Evolutionary conservation across 2,113 vertebrate species (phyloP).

Genomic region (Sylvia atricapilla): DNA sequence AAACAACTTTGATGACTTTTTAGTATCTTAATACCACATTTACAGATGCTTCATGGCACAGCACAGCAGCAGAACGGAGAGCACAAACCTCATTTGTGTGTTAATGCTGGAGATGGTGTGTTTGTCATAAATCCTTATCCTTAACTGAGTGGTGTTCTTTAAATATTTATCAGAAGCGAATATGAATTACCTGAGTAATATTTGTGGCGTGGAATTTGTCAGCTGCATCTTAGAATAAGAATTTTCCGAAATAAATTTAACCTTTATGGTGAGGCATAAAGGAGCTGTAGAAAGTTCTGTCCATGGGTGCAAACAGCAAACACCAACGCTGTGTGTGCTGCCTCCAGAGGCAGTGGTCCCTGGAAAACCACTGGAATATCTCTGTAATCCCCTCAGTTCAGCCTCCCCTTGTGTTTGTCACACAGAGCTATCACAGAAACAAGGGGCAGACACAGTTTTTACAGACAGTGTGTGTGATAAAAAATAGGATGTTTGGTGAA

Average conservation of each 20-base stretch:
- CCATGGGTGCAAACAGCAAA: not conserved
- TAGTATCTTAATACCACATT: not conserved
- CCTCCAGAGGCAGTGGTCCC: not conserved
- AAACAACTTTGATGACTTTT: not conserved
- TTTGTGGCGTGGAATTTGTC: not conserved
- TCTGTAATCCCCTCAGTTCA: not conserved
- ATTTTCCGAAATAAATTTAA: not conserved
- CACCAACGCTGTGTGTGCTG: not conserved
- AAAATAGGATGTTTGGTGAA: not conserved
- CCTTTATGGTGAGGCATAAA: not conserved
- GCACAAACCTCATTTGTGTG: not conserved
- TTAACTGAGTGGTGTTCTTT: not conserved
- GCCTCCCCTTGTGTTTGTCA: not conserved
- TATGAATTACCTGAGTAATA: not conserved
- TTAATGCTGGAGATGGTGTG: not conserved
- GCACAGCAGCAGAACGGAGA: not conserved
- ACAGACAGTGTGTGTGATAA: not conserved
- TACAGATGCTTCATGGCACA: not conserved
- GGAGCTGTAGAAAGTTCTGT: not conserved
- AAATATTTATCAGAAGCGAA: not conserved
- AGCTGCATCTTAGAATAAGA: not conserved
- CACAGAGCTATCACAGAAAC: not conserved
- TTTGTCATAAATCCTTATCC: conserved; percentile 2
- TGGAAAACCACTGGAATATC: not conserved
- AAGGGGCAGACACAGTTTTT: not conserved